Evolutionary conservation across 2,113 vertebrate genomes (phyloP).

Genomic region (Sapajus apella): DNA sequence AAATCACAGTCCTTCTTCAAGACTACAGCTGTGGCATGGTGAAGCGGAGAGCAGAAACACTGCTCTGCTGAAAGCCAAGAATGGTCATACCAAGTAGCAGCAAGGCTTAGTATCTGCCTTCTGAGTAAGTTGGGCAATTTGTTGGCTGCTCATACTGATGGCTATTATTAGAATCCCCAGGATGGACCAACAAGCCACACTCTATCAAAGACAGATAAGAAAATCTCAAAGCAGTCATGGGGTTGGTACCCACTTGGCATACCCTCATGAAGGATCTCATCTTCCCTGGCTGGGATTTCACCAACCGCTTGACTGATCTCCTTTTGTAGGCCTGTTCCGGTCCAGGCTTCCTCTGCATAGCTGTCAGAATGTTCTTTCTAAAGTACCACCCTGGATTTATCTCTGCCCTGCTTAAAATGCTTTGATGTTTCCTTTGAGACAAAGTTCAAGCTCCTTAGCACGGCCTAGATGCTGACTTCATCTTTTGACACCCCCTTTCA

Average conservation of each 20-base stretch:
- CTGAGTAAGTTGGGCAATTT: not conserved
- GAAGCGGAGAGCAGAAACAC: not conserved
- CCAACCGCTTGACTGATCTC: constrained; percentile 52
- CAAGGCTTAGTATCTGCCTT: not conserved
- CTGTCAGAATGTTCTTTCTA: constrained; percentile 68
- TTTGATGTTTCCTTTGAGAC: constrained; percentile 71
- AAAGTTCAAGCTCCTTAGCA: constrained; percentile 29
- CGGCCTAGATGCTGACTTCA: constrained; percentile 1
- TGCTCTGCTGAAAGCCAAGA: not conserved
- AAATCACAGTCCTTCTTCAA: not conserved
- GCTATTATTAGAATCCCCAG: not conserved
- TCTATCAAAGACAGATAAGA: constrained; percentile 57
- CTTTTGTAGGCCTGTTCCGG: constrained; percentile 22
- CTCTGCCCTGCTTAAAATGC: constrained; percentile 48
- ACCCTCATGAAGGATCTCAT: not conserved
- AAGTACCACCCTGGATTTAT: constrained; percentile 61
- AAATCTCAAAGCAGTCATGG: not conserved
- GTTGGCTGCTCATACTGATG: not conserved
- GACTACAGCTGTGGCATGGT: not conserved
- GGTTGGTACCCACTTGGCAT: constrained; percentile 23
- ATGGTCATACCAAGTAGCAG: not conserved
- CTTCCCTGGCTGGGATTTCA: not conserved
- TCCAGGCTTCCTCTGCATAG: constrained; percentile 52
- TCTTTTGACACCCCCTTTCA: constrained; percentile 53
- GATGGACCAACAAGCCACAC: not conserved